These are phyloP conservation scores for Cremastinae sp. DNA, from an alignment of 2,888 invertebrate genomes.

Conservation along the genomic window DNA sequence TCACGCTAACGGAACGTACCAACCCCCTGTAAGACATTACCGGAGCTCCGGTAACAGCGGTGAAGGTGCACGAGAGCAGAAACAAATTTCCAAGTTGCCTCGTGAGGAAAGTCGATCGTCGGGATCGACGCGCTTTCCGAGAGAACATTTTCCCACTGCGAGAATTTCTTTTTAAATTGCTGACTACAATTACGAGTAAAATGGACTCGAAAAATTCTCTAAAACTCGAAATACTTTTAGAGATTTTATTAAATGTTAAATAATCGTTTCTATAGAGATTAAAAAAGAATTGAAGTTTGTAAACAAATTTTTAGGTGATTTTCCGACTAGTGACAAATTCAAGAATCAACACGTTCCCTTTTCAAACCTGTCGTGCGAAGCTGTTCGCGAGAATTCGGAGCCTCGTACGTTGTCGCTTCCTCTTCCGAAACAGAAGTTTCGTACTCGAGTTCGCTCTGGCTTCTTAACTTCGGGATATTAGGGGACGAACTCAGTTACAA, in stretches of 20 bases:
- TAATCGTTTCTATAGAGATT: too few species aligned
- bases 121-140: neutral
- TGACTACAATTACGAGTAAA: too few species aligned
- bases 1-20: constrained; percentile 73
- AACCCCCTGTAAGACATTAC: constrained; percentile 58
- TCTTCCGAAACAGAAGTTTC: constrained; percentile 31
- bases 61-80: constrained; percentile 37
- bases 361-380: too few species aligned
- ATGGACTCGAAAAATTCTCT: too few species aligned
- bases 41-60: constrained; percentile 44
- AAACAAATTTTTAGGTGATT: too few species aligned
- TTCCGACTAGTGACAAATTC: too few species aligned
- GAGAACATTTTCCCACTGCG: neutral
- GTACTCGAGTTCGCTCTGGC: constrained; percentile 32
- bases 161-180: too few species aligned
- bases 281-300: too few species aligned
- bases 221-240: too few species aligned
- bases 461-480: constrained; percentile 19
- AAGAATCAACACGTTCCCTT: too few species aligned
- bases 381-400: neutral
- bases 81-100: constrained; percentile 52
- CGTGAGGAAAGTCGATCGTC: constrained; percentile 27
- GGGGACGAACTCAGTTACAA: constrained; percentile 14
- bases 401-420: neutral
- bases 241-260: too few species aligned